Conservation (phyloP, 2,113 vertebrate species). For the Pachyramphus minor region DNA sequence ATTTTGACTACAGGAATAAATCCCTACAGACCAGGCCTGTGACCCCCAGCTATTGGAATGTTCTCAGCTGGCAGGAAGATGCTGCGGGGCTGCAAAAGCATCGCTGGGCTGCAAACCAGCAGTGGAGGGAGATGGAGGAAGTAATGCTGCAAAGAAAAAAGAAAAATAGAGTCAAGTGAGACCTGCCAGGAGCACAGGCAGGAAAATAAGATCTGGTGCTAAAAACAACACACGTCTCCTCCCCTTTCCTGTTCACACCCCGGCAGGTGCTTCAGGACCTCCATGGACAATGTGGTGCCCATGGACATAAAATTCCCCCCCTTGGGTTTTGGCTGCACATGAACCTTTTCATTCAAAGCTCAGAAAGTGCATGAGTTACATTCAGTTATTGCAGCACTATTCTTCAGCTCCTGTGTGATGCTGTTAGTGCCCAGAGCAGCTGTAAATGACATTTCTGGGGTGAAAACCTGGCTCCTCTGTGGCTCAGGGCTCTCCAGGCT, state of each 20-base stretch:
- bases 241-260: not conserved
- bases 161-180: not conserved
- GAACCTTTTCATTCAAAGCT: not conserved
- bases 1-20: not conserved
- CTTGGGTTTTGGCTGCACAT: not conserved
- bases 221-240: not conserved
- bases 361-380: not conserved
- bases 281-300: not conserved
- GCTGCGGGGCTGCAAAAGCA: not conserved
- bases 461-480: not conserved
- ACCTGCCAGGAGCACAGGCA: not conserved
- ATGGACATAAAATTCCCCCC: not conserved
- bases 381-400: fast-evolving
- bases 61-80: not conserved
- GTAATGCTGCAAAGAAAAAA: not conserved
- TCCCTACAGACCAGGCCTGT: not conserved
- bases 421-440: not conserved
- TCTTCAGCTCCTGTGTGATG: not conserved
- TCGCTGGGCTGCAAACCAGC: not conserved
- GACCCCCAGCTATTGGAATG: not conserved
- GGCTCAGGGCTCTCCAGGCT: not conserved
- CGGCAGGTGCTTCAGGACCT: not conserved
- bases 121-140: not conserved
- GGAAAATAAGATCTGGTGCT: not conserved
- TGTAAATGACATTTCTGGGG: not conserved